These are phyloP conservation scores for Patella depressa DNA, from an alignment of 2,888 invertebrate genomes.

Conservation along the genomic window DNA sequence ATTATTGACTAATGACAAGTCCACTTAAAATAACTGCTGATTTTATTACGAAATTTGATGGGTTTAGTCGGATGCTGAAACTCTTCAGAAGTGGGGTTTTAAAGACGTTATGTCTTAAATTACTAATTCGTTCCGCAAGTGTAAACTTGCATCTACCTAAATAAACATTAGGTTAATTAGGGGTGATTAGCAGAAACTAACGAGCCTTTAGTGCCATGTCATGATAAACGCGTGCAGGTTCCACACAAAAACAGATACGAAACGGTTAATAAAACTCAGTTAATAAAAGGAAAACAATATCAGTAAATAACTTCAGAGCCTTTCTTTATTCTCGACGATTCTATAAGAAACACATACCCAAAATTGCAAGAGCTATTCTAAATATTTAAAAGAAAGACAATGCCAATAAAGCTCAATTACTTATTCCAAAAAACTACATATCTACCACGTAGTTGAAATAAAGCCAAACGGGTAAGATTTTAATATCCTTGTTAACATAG, in stretches of 20 bases:
- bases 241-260: neutral
- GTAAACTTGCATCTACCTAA: constrained; percentile 1
- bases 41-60: constrained; percentile 9
- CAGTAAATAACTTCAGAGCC: no score
- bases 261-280: neutral
- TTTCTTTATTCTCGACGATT: no score
- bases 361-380: no score
- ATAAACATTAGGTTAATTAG: constrained; percentile 1
- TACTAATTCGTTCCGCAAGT: constrained; percentile 9
- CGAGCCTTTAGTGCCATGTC: neutral
- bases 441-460: no score
- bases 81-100: neutral
- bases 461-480: no score
- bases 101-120: neutral
- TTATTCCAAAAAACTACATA: no score
- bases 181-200: neutral
- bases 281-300: no score
- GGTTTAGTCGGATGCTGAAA: neutral
- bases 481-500: no score
- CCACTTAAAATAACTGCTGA: neutral
- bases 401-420: no score
- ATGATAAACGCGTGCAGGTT: neutral
- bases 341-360: no score
- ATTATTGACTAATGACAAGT: neutral
- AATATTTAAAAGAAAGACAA: no score